Evolutionary conservation across 2,888 invertebrate species (phyloP).

Genomic region (Calliphora vomitoria): DNA sequence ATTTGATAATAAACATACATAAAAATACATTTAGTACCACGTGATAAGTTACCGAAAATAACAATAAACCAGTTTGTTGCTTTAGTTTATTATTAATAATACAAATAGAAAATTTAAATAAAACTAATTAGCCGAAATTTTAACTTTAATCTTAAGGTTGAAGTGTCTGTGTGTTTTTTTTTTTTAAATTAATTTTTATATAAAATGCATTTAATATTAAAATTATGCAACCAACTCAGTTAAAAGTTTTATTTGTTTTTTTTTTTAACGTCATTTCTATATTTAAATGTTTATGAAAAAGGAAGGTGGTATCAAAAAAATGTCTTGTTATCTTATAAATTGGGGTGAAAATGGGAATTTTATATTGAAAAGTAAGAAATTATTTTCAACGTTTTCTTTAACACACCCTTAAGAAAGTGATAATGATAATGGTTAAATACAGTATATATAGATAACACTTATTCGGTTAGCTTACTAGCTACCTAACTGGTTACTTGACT

Average conservation of each 20-base stretch:
- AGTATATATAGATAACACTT: no score
- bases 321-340: conserved; percentile 5
- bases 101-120: conserved; percentile 21
- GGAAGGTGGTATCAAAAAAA: neutral
- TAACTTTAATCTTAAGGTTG: neutral
- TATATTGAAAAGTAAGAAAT: neutral
- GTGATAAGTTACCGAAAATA: neutral
- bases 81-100: neutral
- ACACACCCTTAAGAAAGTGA: neutral
- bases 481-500: no score
- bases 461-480: no score
- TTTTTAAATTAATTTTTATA: neutral
- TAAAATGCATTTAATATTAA: conserved; percentile 7
- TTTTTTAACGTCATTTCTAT: neutral
- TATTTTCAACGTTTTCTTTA: no score
- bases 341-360: neutral
- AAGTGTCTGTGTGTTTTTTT: neutral
- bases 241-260: neutral
- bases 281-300: neutral
- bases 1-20: neutral
- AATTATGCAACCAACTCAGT: neutral
- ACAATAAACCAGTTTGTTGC: conserved; percentile 8
- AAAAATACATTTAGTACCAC: conserved; percentile 5
- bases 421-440: neutral
- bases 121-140: neutral